Percentiles rank a stretch among this genome's conserved stretches.
These are phyloP conservation scores for Clarias pachynema DNA, from an alignment of 2,797 vertebrate genomes.

Conservation along the genomic window DNA sequence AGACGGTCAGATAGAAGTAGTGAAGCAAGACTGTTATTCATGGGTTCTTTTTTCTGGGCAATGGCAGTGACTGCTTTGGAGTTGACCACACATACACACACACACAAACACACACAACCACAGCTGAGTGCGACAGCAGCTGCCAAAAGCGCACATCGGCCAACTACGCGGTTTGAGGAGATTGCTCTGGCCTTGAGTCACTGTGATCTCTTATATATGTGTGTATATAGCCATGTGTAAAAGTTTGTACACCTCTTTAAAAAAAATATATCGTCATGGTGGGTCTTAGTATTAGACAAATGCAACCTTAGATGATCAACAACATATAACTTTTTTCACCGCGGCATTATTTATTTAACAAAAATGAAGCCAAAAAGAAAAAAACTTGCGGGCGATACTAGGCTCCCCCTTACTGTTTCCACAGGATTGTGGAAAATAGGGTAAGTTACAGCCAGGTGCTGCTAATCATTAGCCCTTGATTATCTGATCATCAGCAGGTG, in stretches of 20 bases:
- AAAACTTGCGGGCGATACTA: too few relatives aligned
- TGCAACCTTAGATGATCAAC: too few relatives aligned
- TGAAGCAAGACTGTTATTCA: conserved; percentile 33
- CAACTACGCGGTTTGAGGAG: conserved; percentile 72
- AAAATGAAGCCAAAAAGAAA: too few relatives aligned
- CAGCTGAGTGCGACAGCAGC: conserved; percentile 61
- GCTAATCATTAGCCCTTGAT: too few relatives aligned
- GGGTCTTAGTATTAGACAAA: not conserved
- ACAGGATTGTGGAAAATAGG: too few relatives aligned
- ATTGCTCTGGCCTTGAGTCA: conserved; percentile 75
- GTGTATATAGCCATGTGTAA: not conserved
- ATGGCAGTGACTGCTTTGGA: conserved; percentile 56
- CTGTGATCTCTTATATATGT: conserved; percentile 49
- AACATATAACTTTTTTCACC: too few relatives aligned
- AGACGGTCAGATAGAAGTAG: conserved; percentile 44
- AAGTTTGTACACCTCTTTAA: not conserved
- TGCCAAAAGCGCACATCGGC: conserved; percentile 65
- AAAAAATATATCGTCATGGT: not conserved
- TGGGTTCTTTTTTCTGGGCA: conserved; percentile 21
- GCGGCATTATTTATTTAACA: too few relatives aligned
- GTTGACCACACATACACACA: conserved; percentile 46
- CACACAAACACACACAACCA: conserved; percentile 51
- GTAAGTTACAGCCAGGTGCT: too few relatives aligned
- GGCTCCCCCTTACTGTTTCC: too few relatives aligned
- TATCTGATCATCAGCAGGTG: too few relatives aligned